Evolutionary conservation across 2,113 vertebrate species (phyloP).

Genomic region (Numida meleagris): DNA sequence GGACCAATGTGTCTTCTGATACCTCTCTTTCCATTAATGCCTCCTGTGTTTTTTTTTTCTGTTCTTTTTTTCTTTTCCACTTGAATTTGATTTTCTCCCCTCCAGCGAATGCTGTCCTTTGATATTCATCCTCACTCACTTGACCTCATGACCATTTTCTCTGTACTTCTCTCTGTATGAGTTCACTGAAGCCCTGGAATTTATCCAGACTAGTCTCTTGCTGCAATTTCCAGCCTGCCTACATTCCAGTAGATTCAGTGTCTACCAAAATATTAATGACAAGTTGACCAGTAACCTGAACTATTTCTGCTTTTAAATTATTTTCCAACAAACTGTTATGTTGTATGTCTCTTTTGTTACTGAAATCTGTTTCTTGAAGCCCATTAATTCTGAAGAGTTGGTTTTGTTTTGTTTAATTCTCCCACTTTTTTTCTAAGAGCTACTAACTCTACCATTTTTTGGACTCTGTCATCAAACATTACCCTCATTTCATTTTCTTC

Average conservation of each 20-base stretch:
- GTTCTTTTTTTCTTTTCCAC: constrained; percentile 3
- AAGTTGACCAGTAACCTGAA: not conserved
- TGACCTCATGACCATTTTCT: constrained; percentile 5
- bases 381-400: not conserved
- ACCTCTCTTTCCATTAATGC: not conserved
- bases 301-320: not conserved
- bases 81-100: constrained; percentile 24
- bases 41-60: not conserved
- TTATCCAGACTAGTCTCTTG: not conserved
- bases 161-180: not conserved
- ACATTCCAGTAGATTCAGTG: not conserved
- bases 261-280: not conserved
- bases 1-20: not conserved
- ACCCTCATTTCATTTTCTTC: not conserved
- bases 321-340: not conserved
- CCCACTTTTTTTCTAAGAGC: not conserved
- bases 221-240: not conserved
- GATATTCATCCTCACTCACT: constrained; percentile 3
- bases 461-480: not conserved
- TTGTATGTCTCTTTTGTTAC: not conserved
- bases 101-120: constrained; percentile 11
- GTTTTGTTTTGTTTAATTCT: not conserved
- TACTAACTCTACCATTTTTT: not conserved
- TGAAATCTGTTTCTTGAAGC: not conserved
- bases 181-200: constrained; percentile 3